Base-by-base conservation (phyloP, 1,140 invertebrate species). In the Bombus confusus region DNA sequence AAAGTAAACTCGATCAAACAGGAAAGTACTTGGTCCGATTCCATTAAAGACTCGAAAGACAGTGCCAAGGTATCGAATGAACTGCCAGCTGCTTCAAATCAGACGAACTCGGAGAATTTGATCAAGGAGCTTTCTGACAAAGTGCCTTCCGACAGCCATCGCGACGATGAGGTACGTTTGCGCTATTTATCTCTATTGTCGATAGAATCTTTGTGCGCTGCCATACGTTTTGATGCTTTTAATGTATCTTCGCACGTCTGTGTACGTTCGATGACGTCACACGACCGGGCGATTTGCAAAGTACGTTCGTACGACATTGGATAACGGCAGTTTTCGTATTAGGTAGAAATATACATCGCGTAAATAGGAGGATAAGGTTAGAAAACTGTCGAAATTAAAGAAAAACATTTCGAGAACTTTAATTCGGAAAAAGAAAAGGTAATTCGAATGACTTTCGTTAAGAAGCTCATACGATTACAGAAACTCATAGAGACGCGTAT, bases 71-170 rank as follows among this genome's bases (percentile, higher is more conserved):
- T 18, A 43, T 2, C 25, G 4, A 66, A 5, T 3, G 74, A 74
- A 41, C 57, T 64, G 28, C 47, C 22, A 4, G 28, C 59, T 25
- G 13, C 62, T 69, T 34, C n/a, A 1, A 91, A 90, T 88, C 85
- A 86, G 69, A 87, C 86, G 73, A 91, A 79, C 86, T 76, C 84
- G 66, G 88, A 93, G 74, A 89, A 92, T 75, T 90, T 93, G 52
- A 79, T 86, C 64, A 91, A 90, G 81, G 87, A 93, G 83, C 87
- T 92, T 66, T 84, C 85, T 71, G 91, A 87, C 79, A 93, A 93
- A 93, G 94, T 94, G 93, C 92, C 93, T 94, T 93, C 89, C 72
- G 91, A 91, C 31, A 71, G 22, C 28, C 47, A n/a, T 22, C 71
- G 28, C n/a, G 59, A 37, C 12, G n/a, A 71, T 18, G 28, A 86